Evolutionary conservation across 2,888 invertebrate genomes (phyloP).

Genomic region (Macropis europaea): DNA sequence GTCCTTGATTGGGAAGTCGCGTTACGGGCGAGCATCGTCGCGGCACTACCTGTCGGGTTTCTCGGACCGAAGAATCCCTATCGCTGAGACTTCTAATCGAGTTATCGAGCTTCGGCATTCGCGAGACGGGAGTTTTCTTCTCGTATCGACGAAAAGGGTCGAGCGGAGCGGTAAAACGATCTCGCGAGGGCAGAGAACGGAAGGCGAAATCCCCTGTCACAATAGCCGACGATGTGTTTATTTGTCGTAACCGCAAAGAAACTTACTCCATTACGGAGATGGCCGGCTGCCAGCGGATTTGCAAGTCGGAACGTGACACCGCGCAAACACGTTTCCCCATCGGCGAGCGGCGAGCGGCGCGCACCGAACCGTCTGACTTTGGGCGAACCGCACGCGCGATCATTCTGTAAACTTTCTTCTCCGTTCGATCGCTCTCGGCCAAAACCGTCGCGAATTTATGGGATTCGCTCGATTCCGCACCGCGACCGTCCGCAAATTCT

Average conservation of each 20-base stretch:
- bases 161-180: not conserved
- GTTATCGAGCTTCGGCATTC: slow-evolving; percentile 46
- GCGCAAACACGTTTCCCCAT: slow-evolving; percentile 8
- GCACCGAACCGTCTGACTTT: slow-evolving; percentile 7
- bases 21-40: slow-evolving; percentile 12
- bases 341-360: too few species aligned
- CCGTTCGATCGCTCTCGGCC: not conserved
- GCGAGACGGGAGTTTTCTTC: not conserved
- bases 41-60: slow-evolving; percentile 44
- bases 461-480: not conserved
- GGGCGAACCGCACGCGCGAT: not conserved
- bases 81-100: slow-evolving; percentile 47
- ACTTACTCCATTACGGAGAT: slow-evolving; percentile 47
- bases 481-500: too few species aligned
- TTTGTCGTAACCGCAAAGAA: slow-evolving; percentile 40
- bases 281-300: slow-evolving; percentile 48
- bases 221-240: slow-evolving; percentile 41
- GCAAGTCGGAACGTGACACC: slow-evolving; percentile 29
- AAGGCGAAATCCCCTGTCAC: slow-evolving; percentile 38
- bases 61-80: slow-evolving; percentile 55
- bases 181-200: not conserved
- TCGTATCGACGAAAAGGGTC: not conserved
- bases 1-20: slow-evolving; percentile 23
- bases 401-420: not conserved
- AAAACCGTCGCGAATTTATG: not conserved